These are phyloP conservation scores for Heteromurus nitidus DNA, from an alignment of 2,888 invertebrate genomes.

Conservation along the genomic window DNA sequence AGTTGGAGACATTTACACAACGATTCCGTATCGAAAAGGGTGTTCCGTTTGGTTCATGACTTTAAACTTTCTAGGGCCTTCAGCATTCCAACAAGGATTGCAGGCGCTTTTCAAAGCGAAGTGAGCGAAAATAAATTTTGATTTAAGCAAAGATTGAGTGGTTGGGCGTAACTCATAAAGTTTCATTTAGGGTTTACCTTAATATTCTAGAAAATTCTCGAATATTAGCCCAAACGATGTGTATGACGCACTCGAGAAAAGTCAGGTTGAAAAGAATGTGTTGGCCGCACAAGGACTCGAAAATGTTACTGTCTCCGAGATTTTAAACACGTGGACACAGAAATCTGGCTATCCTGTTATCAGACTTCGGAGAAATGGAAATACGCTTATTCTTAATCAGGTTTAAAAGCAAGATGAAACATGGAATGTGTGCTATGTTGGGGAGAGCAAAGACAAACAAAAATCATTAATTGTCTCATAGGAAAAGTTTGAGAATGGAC, in stretches of 20 bases:
- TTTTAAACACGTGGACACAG: slow-evolving; percentile 68
- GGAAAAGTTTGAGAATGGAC: slow-evolving; percentile 23
- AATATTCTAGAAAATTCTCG: slow-evolving; percentile 31
- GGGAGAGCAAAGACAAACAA: too few species aligned
- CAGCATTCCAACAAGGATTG: slow-evolving; percentile 55
- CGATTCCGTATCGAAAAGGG: slow-evolving; percentile 68
- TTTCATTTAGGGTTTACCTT: neutral
- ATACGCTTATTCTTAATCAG: slow-evolving; percentile 8
- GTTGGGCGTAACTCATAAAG: too few species aligned
- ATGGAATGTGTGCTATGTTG: too few species aligned
- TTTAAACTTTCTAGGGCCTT: slow-evolving; percentile 50
- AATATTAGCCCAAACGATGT: slow-evolving; percentile 65
- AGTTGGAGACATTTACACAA: slow-evolving; percentile 66
- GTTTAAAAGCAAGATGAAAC: neutral
- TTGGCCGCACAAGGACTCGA: slow-evolving; percentile 34
- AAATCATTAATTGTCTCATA: neutral
- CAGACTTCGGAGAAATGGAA: slow-evolving; percentile 25
- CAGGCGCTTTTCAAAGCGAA: slow-evolving; percentile 51
- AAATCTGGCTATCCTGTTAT: slow-evolving; percentile 67
- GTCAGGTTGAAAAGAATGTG: slow-evolving; percentile 32
- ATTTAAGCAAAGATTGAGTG: too few species aligned
- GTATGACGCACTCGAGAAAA: slow-evolving; percentile 57
- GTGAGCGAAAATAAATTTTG: slow-evolving; percentile 45
- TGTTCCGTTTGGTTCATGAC: slow-evolving; percentile 66
- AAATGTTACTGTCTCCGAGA: slow-evolving; percentile 51